Base-by-base conservation (phyloP, 2,797 vertebrate species). In the Tenualosa thibaudeaui region DNA sequence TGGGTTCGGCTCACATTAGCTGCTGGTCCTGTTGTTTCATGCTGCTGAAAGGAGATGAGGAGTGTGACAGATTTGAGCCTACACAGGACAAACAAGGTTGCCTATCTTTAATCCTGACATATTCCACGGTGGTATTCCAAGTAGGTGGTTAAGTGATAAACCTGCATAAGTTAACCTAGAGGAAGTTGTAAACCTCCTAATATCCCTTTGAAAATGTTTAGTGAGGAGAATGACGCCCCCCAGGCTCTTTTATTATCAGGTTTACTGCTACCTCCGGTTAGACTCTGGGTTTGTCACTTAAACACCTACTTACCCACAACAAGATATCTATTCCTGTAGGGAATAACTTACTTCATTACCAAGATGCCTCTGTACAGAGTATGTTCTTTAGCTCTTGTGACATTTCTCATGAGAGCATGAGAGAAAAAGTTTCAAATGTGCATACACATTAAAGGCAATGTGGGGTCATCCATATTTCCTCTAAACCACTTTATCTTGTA, bases 61-160 rank as follows among this genome's bases (percentile, higher is more conserved):
- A 56, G 78, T 82, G 78, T 2, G 24, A 86, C 85, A 58, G 84
- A 78, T 58, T 62, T 82, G 78, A 2, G 24, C 85, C 83, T 86
- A 71, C 81, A 75, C 81, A 56, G 82, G 81, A 58, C 85, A 85
- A 49, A 81, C 10, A 81, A 58, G 8, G 19, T 26, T 84, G 49
- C 58, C 75, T 43, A 43, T 78, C 81, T 88, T 58, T 86, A 68
- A 82, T 81, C 83, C 81, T 88, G 82, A 86, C n/a, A 84, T 81
- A 86, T 22, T 40, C 71, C 85, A 40, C 54, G 60, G 50, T 4
- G 50, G 7, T 51, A 51, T 51, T 51, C 8, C 50, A 51, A 51
- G 9, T 51, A 51, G 50, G 50, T 51, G 7, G 50, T 51, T 51
- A 51, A 51, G 50, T 51, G 50, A 9, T 51, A 51, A 51, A 51